Conservation (phyloP, 2,113 vertebrate species). For the Pipra filicauda region DNA sequence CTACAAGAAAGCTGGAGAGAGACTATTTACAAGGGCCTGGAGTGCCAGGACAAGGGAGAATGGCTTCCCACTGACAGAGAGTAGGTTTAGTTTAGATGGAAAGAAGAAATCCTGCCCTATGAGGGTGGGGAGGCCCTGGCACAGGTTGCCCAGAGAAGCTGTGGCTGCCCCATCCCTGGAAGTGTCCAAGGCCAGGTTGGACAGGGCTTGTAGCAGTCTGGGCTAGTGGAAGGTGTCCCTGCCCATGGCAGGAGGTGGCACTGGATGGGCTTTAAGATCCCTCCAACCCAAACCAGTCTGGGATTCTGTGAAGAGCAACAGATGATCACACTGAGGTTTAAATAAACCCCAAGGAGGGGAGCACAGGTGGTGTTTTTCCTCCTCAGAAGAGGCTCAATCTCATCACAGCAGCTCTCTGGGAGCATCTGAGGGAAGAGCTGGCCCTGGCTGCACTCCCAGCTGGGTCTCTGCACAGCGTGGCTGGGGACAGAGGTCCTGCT, state of each 20-base stretch:
- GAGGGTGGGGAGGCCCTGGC: neutral
- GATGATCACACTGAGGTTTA: neutral
- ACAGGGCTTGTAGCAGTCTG: fast-evolving
- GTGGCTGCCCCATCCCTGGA: neutral
- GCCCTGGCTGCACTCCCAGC: neutral
- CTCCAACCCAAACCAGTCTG: neutral
- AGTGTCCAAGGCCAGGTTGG: neutral
- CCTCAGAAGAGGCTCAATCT: neutral
- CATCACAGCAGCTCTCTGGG: fast-evolving
- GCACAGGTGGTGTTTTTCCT: neutral
- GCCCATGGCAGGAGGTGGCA: neutral
- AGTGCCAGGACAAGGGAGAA: neutral
- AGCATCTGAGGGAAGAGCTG: neutral
- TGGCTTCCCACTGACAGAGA: neutral
- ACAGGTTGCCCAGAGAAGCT: neutral
- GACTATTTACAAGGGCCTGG: neutral
- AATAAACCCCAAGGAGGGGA: neutral
- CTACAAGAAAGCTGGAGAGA: neutral
- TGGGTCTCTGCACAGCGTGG: neutral
- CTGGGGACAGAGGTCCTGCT: neutral
- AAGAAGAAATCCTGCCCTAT: fast-evolving
- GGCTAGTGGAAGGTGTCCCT: fast-evolving
- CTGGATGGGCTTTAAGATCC: neutral
- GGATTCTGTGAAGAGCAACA: neutral
- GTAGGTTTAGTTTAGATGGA: neutral